phyloP scores from a whole-genome alignment of 2,113 vertebrate species.

The Enhydra lutris region DNA sequence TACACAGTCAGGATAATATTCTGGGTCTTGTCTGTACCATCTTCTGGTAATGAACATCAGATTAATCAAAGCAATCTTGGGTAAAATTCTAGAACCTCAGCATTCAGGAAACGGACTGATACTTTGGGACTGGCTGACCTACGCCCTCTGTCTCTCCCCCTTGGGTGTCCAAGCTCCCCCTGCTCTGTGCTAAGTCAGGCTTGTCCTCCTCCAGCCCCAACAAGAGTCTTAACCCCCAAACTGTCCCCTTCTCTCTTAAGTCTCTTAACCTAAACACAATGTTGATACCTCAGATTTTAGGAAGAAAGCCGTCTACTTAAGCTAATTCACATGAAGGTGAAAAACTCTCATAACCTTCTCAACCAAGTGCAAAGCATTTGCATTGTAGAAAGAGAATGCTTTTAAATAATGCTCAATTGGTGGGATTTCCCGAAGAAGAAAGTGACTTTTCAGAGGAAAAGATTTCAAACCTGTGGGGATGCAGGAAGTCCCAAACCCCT shows the following conservation, averaged over 20 bases:
- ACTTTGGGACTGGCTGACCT: background rate
- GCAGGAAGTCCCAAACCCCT: background rate
- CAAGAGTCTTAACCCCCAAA: background rate
- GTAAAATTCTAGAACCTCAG: background rate
- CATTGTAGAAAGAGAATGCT: slow-evolving; percentile 21
- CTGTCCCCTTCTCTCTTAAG: background rate
- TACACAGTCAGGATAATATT: background rate
- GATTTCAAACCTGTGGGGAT: background rate
- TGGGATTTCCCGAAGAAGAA: slow-evolving; percentile 15
- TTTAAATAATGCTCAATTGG: slow-evolving; percentile 33
- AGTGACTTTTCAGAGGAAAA: slow-evolving; percentile 13
- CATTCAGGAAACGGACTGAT: background rate
- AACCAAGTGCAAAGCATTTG: background rate
- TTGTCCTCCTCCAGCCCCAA: background rate
- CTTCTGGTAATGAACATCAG: background rate
- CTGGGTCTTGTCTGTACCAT: background rate
- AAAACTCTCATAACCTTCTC: slow-evolving; percentile 4
- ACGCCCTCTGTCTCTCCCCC: background rate
- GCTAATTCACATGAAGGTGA: slow-evolving; percentile 40
- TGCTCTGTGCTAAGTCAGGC: background rate
- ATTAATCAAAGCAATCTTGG: background rate
- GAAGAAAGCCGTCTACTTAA: background rate
- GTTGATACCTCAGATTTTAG: background rate
- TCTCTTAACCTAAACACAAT: background rate
- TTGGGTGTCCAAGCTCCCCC: background rate